These are phyloP conservation scores for Nothoprocta pentlandii DNA, from an alignment of 2,113 vertebrate genomes.

Conservation along the genomic window DNA sequence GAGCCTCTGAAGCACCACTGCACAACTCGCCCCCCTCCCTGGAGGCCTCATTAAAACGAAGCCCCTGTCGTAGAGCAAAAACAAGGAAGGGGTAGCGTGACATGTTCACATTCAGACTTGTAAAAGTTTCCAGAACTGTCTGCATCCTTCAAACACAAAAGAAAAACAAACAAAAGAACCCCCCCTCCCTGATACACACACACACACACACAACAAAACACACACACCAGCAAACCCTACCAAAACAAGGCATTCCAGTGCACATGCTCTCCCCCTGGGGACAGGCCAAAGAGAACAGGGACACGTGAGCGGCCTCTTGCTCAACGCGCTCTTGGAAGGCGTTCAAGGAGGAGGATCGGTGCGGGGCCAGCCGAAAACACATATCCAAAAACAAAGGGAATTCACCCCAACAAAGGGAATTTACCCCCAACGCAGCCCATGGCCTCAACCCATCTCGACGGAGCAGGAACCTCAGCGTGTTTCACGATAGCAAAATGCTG, in stretches of 20 bases:
- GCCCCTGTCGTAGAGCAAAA: constrained; percentile 13
- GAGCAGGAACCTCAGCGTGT: background rate
- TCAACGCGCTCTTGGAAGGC: constrained; percentile 53
- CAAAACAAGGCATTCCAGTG: constrained; percentile 50
- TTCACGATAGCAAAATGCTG: background rate
- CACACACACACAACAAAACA: background rate
- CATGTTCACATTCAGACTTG: background rate
- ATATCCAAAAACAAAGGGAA: background rate
- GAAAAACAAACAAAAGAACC: background rate
- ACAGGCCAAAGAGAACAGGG: constrained; percentile 47
- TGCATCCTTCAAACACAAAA: background rate
- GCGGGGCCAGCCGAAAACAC: background rate
- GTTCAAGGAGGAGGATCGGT: constrained; percentile 45
- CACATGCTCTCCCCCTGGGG: constrained; percentile 51
- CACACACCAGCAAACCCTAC: background rate
- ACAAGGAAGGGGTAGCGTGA: background rate
- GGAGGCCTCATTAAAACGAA: constrained; percentile 46
- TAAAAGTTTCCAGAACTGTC: constrained; percentile 43
- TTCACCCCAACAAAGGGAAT: constrained; percentile 27
- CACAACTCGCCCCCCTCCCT: background rate
- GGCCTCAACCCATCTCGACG: background rate
- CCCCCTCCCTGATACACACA: background rate
- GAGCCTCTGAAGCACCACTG: background rate
- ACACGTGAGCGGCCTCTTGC: constrained; percentile 30
- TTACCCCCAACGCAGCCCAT: constrained; percentile 29